A percentile compares a stretch with the other conserved stretches of the same genome.
Conservation (phyloP, 2,888 invertebrate genomes). For the Parelbella ahira region DNA sequence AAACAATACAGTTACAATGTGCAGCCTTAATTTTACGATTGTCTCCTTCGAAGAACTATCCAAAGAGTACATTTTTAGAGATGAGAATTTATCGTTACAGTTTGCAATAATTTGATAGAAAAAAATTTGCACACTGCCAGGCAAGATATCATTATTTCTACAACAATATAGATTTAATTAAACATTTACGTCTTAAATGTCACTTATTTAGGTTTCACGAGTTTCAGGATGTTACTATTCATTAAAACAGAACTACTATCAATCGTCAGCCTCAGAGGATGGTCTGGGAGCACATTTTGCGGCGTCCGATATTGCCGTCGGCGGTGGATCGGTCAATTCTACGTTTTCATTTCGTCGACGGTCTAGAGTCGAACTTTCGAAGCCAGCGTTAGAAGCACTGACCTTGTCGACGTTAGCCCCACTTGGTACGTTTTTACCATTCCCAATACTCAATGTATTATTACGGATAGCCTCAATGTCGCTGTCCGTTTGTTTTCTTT, state of each 20-base stretch:
- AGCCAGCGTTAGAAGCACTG: slow-evolving; percentile 35
- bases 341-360: slow-evolving; percentile 55
- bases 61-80: background rate
- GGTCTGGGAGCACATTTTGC: slow-evolving; percentile 48
- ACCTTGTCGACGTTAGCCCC: slow-evolving; percentile 35
- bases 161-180: slow-evolving; percentile 11
- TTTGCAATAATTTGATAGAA: slow-evolving; percentile 13
- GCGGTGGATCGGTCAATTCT: slow-evolving; percentile 39
- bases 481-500: slow-evolving; percentile 46
- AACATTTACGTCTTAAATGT: slow-evolving; percentile 23
- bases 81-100: slow-evolving; percentile 1
- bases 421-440: slow-evolving; percentile 36
- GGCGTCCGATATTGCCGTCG: slow-evolving; percentile 31
- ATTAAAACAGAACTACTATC: slow-evolving; percentile 47
- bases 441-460: slow-evolving; percentile 34
- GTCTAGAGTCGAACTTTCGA: slow-evolving; percentile 53
- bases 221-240: slow-evolving; percentile 12
- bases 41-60: too few species aligned
- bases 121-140: slow-evolving; percentile 11
- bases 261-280: slow-evolving; percentile 59
- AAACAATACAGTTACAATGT: slow-evolving; percentile 5
- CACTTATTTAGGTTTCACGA: slow-evolving; percentile 16
- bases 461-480: slow-evolving; percentile 39
- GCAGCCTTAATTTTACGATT: slow-evolving; percentile 2
- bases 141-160: slow-evolving; percentile 17